These are phyloP conservation scores for Malurus elegans DNA, from an alignment of 2,113 vertebrate species.

Conservation along the genomic window DNA sequence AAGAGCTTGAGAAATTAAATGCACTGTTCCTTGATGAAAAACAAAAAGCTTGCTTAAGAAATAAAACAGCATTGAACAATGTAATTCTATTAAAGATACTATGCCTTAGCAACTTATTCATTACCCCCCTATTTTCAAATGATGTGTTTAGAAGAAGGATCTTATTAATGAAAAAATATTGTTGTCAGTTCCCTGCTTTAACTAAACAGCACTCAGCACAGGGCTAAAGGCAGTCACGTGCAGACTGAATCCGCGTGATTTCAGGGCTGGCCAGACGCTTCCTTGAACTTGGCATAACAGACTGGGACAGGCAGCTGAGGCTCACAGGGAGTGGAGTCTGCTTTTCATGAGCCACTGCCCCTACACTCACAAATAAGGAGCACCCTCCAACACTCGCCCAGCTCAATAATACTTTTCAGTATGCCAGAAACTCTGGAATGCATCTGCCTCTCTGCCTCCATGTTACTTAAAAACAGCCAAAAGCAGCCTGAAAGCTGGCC, in stretches of 20 bases:
- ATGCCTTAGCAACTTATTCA: neutral
- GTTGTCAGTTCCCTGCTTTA: neutral
- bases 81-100: neutral
- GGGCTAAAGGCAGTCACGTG: neutral
- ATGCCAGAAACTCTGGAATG: neutral
- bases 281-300: neutral
- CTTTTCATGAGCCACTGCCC: neutral
- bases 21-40: neutral
- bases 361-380: neutral
- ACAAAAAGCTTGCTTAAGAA: neutral
- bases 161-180: neutral
- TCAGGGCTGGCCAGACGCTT: neutral
- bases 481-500: neutral
- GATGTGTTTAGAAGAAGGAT: neutral
- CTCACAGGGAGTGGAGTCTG: neutral
- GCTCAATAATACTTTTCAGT: neutral
- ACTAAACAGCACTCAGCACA: neutral
- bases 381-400: neutral
- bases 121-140: neutral
- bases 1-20: neutral
- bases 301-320: neutral
- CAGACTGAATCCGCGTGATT: neutral
- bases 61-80: neutral
- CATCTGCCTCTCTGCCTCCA: neutral
- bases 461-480: neutral